phyloP scores from a whole-genome alignment of 53 echinoderm and acorn worm species.

The Echinarachnius parma region DNA sequence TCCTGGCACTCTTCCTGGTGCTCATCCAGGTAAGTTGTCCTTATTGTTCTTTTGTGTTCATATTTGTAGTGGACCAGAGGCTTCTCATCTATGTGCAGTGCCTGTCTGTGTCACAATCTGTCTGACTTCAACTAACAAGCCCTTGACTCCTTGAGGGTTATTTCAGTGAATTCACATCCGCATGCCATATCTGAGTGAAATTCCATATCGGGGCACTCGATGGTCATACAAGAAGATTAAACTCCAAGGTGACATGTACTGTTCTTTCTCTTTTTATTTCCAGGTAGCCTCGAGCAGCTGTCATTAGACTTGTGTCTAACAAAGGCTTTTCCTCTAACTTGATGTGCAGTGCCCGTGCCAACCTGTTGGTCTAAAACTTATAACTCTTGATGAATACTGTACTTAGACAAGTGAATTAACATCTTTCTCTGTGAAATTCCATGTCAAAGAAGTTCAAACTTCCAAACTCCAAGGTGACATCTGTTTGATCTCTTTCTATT shows the following conservation, averaged over 20 bases:
- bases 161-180: background rate
- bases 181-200: background rate
- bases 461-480: background rate
- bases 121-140: too few relatives aligned
- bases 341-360: conserved; percentile 77
- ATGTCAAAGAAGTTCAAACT: background rate
- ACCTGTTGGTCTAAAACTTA: conserved; percentile 62
- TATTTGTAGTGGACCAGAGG: too few relatives aligned
- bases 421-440: background rate
- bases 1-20: conserved; percentile 43
- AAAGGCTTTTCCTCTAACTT: conserved; percentile 82
- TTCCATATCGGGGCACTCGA: background rate
- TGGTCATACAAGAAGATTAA: background rate
- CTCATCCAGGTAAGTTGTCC: background rate
- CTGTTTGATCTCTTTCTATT: too few relatives aligned
- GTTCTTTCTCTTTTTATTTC: too few relatives aligned
- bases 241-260: too few relatives aligned
- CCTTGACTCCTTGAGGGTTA: too few relatives aligned
- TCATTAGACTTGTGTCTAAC: conserved; percentile 61
- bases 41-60: too few relatives aligned
- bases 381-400: conserved; percentile 55
- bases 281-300: conserved; percentile 66
- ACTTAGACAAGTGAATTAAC: background rate
- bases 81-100: too few relatives aligned
- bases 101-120: too few relatives aligned